phyloP scores from a whole-genome alignment of 1,140 invertebrate species.

The Drosophila rufa region DNA sequence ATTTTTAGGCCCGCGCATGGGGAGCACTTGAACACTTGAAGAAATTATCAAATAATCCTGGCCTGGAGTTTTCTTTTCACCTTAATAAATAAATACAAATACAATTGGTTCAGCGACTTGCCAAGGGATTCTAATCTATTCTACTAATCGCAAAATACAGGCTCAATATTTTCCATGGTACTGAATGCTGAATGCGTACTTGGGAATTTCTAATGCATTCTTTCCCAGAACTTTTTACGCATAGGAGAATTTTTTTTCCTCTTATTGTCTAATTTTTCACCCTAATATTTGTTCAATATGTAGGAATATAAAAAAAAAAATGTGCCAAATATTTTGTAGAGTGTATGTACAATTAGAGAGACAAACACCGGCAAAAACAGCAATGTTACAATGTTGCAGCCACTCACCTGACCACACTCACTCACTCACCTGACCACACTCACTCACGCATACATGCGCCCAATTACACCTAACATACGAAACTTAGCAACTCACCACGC shows the following conservation, averaged over 20 bases:
- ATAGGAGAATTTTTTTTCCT: too few species aligned
- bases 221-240: too few species aligned
- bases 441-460: constrained; percentile 19
- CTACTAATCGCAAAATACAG: too few species aligned
- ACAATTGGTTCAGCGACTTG: too few species aligned
- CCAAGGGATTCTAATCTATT: too few species aligned
- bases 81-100: not conserved
- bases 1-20: constrained; percentile 66
- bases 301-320: not conserved
- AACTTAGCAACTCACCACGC: constrained; percentile 46
- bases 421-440: constrained; percentile 64
- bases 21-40: constrained; percentile 22
- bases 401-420: constrained; percentile 64
- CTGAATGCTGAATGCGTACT: too few species aligned
- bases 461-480: constrained; percentile 1
- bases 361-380: constrained; percentile 23
- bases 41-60: not conserved
- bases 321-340: not conserved
- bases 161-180: too few species aligned
- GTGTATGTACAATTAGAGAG: constrained; percentile 62
- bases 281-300: too few species aligned
- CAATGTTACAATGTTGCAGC: constrained; percentile 60
- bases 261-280: not conserved
- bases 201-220: too few species aligned
- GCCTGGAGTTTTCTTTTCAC: not conserved